phyloP scores from a whole-genome alignment of 2,113 vertebrate species.

The Scalopus aquaticus region DNA sequence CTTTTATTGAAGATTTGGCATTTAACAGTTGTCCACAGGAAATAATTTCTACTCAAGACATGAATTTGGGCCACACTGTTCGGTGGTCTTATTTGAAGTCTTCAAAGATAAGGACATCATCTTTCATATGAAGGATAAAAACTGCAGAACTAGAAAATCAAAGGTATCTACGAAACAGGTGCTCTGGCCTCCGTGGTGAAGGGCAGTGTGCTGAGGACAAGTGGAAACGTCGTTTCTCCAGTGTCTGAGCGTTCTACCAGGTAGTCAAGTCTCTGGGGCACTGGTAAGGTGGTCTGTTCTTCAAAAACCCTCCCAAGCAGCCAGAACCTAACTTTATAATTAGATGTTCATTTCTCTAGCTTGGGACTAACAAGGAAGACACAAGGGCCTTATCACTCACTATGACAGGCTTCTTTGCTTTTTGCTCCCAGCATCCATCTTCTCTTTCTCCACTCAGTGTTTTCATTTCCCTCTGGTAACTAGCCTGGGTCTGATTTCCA shows the following conservation, averaged over 20 bases:
- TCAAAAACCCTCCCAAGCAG: not conserved
- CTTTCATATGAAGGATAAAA: constrained; percentile 1
- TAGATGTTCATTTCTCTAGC: not conserved
- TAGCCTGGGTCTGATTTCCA: not conserved
- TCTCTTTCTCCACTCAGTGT: not conserved
- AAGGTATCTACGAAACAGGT: not conserved
- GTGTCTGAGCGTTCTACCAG: not conserved
- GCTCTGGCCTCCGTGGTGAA: not conserved
- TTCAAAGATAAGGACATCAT: not conserved
- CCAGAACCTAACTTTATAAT: not conserved
- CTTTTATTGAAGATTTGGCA: not conserved
- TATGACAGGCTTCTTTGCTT: not conserved
- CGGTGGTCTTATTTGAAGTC: not conserved
- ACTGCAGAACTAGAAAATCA: not conserved
- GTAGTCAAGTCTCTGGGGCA: not conserved
- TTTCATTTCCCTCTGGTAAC: not conserved
- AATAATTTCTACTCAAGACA: not conserved
- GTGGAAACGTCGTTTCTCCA: not conserved
- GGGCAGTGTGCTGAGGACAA: not conserved
- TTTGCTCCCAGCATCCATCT: not conserved
- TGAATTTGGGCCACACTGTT: not conserved
- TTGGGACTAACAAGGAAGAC: not conserved
- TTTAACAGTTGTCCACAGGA: not conserved
- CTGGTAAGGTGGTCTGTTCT: not conserved
- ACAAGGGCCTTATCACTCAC: not conserved